A percentile compares a stretch with the other conserved stretches of the same genome.
phyloP scores from a whole-genome alignment of 2,113 vertebrate species.

The Ammodramus savannarum region DNA sequence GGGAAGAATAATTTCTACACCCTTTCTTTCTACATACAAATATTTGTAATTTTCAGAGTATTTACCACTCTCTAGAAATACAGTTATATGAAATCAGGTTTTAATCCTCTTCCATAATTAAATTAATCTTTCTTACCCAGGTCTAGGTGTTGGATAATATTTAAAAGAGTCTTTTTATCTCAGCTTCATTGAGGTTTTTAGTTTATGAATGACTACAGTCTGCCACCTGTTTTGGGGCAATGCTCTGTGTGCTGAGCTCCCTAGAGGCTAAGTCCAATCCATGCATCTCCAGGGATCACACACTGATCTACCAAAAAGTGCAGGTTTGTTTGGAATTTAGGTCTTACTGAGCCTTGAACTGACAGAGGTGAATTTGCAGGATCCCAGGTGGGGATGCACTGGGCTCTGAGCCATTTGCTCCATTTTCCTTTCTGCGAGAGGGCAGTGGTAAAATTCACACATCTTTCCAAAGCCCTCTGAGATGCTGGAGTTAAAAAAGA shows the following conservation, averaged over 20 bases:
- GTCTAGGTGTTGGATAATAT: not conserved
- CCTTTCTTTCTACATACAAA: not conserved
- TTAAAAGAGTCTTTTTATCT: not conserved
- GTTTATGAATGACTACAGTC: not conserved
- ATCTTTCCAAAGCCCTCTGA: not conserved
- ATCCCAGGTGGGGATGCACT: rapidly evolving
- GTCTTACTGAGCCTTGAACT: not conserved
- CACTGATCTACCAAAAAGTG: not conserved
- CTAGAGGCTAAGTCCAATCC: not conserved
- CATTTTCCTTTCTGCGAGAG: not conserved
- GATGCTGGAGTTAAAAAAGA: not conserved
- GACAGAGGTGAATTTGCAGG: not conserved
- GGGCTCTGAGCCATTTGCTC: not conserved
- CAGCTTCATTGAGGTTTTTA: not conserved
- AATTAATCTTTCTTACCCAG: not conserved
- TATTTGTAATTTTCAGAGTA: not conserved
- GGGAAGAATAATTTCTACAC: not conserved
- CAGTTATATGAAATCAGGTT: not conserved
- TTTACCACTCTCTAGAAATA: not conserved
- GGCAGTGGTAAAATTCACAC: not conserved
- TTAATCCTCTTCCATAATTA: not conserved
- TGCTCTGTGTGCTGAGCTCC: not conserved
- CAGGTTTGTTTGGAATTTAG: not conserved
- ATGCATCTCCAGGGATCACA: not conserved
- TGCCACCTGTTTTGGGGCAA: not conserved